Conservation (phyloP, 2,797 vertebrate genomes). For the Luscinia megarhynchos region DNA sequence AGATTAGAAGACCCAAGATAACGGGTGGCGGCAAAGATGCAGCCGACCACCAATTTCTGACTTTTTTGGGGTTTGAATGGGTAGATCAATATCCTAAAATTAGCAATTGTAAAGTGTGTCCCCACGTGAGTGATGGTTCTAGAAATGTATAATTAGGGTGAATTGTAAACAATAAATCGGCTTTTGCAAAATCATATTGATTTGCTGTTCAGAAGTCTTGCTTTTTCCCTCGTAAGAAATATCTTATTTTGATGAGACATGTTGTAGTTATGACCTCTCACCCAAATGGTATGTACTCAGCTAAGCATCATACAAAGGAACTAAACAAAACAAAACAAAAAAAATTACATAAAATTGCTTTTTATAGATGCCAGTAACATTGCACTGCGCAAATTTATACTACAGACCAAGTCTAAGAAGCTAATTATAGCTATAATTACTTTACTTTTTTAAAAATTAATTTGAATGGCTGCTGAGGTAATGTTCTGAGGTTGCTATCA, state of each 20-base stretch:
- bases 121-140: no score
- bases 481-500: slow-evolving; percentile 62
- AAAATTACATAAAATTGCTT: slow-evolving; percentile 31
- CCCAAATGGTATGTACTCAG: neutral
- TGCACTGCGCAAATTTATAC: slow-evolving; percentile 53
- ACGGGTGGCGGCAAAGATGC: no score
- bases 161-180: no score
- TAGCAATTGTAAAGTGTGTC: no score
- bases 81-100: no score
- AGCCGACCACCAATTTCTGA: no score
- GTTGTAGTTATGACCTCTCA: neutral
- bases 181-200: no score
- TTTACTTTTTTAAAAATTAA: slow-evolving; percentile 60
- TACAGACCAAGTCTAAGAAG: slow-evolving; percentile 42
- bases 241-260: slow-evolving; percentile 25
- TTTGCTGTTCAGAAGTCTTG: no score
- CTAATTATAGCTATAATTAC: slow-evolving; percentile 63
- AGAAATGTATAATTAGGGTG: no score
- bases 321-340: neutral
- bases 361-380: neutral
- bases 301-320: neutral
- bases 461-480: slow-evolving; percentile 60
- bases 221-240: neutral
- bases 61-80: no score
- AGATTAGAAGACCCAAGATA: no score